phyloP scores from a whole-genome alignment of 2,113 vertebrate genomes.

The Crotalus helleri region DNA sequence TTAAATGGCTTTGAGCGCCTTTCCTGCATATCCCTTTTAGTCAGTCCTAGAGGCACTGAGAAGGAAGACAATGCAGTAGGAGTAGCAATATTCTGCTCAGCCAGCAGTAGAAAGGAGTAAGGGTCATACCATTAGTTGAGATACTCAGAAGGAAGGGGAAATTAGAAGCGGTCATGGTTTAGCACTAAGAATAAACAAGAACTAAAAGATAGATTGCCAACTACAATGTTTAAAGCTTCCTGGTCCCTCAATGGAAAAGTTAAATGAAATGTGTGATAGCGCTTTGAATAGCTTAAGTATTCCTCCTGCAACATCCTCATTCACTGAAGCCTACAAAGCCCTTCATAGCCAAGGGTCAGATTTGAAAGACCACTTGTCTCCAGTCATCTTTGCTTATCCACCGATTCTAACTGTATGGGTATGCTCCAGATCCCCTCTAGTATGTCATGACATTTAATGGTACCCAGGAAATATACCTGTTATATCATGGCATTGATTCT shows the following conservation, averaged over 20 bases:
- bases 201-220: not conserved
- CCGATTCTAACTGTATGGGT: not conserved
- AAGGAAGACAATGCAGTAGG: not conserved
- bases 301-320: not conserved
- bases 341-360: not conserved
- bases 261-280: not conserved
- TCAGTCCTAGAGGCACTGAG: not conserved
- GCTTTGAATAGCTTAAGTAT: not conserved
- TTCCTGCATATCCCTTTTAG: not conserved
- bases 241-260: not conserved
- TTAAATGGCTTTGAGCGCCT: not conserved
- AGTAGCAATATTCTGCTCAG: not conserved
- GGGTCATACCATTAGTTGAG: not conserved
- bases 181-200: not conserved
- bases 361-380: not conserved
- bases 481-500: not conserved
- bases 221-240: not conserved
- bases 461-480: not conserved
- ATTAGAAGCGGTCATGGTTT: not conserved
- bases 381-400: not conserved
- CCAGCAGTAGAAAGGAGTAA: not conserved
- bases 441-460: not conserved
- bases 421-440: not conserved
- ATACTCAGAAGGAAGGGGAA: not conserved
- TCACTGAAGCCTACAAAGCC: not conserved